These are phyloP conservation scores for Acanthococcus lagerstroemiae DNA, from an alignment of 2,888 invertebrate species.

Conservation along the genomic window DNA sequence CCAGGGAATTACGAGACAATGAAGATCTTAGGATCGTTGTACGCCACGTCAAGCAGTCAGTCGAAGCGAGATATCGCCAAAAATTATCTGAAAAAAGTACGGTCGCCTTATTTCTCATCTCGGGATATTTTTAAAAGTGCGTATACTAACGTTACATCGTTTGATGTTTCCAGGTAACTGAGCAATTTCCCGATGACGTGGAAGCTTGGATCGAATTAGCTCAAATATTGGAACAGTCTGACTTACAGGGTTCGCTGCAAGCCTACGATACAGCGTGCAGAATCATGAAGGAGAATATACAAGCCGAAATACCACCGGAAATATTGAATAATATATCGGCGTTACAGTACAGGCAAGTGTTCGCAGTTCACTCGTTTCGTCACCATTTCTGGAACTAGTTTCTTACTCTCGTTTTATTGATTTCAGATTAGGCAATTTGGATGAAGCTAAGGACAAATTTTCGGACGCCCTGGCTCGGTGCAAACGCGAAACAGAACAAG, in stretches of 20 bases:
- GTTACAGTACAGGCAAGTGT: conserved; percentile 59
- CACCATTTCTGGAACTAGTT: neutral
- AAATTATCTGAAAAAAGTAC: conserved; percentile 84
- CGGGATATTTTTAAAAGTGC: neutral
- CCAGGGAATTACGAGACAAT: conserved; percentile 98
- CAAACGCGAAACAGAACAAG: conserved; percentile 69
- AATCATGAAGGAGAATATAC: conserved; percentile 74
- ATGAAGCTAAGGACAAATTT: conserved; percentile 72
- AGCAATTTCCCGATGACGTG: conserved; percentile 95
- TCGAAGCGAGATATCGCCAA: conserved; percentile 87
- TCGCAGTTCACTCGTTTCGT: neutral
- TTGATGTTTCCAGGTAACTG: conserved; percentile 58
- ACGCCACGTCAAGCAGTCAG: conserved; percentile 81
- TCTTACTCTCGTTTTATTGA: conserved; percentile 15
- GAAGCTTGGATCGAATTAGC: conserved; percentile 99
- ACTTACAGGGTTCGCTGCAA: conserved; percentile 74
- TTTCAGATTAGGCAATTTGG: conserved; percentile 67
- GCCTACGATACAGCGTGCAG: conserved; percentile 90
- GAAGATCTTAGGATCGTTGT: conserved; percentile 96
- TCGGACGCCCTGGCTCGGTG: conserved; percentile 78
- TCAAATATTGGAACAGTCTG: conserved; percentile 92
- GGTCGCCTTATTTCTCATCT: no score
- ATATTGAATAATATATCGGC: conserved; percentile 96
- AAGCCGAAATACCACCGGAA: conserved; percentile 92
- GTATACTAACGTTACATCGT: neutral